Base-by-base conservation (phyloP, 92 coral and sea anemone genomes). In the Pocillopora meandrina region DNA sequence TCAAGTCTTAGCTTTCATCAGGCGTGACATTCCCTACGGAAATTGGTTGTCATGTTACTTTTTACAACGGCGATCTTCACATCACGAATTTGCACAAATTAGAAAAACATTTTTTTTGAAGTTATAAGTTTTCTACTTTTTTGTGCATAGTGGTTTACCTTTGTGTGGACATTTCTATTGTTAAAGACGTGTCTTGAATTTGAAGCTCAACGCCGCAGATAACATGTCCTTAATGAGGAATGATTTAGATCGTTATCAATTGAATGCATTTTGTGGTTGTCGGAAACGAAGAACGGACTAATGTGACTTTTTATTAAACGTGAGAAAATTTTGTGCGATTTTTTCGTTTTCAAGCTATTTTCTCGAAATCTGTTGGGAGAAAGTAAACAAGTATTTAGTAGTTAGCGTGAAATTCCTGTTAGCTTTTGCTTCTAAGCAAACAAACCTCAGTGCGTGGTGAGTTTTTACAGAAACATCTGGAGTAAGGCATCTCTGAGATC, bases 191-290 rank as follows among this genome's bases (percentile, higher is more conserved):
- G 58, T 52, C 74, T 62, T 52, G 52, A 1, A 0, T 60, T 71
- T 10, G 23, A 42, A 72, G 65, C 18, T 36, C 72, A 74, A 21
- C 67, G 69, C 80, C n/a, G 17, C 66, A 56, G n/a, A 49, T 3
- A 52, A 16, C 36, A 49, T 83, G 63, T 74, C 65, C 77, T 60
- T 73, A 60, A 73, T 72, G 49, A 49, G 72, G 63, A 82, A 73
- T 82, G 63, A 73, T 83, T 31, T 26, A 83, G 86, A 83, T 83
- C 79, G 20, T 83, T 83, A 83, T 83, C 86, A 36, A 42, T 42
- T 42, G 52, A 7, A 80, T 16, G 31, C 18, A 61, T 59, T 36
- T 60, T 23, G 36, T 20, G 65, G 62, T 59, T 17, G 31, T 68
- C 60, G 49, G 69, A 70, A 81, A 63, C 61, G 67, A 81, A 72